These are phyloP conservation scores for Punctoribates punctum DNA, from an alignment of 2,888 invertebrate genomes.

Conservation along the genomic window DNA sequence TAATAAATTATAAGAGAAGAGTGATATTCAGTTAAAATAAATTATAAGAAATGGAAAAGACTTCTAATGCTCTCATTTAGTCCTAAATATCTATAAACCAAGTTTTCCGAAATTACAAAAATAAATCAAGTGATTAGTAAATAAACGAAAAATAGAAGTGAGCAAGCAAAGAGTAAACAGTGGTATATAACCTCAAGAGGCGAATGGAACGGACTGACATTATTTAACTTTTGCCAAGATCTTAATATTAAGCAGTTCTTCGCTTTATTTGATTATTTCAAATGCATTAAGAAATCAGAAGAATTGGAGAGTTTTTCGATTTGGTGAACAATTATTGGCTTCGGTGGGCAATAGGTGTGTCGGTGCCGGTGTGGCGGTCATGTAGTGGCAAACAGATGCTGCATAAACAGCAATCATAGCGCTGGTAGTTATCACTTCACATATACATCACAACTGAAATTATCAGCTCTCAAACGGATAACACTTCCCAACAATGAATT, in stretches of 20 bases:
- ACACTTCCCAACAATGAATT: background rate
- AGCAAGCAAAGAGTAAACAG: too few species aligned
- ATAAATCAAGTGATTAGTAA: too few species aligned
- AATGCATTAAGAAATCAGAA: background rate
- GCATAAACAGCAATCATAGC: background rate
- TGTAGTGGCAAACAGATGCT: slow-evolving; percentile 30
- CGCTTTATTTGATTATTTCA: background rate
- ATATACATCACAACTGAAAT: background rate
- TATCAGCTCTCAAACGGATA: background rate
- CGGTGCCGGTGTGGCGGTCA: background rate
- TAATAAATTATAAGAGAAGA: too few species aligned
- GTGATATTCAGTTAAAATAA: too few species aligned
- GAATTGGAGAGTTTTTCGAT: background rate
- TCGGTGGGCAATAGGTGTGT: background rate
- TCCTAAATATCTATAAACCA: too few species aligned
- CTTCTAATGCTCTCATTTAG: too few species aligned
- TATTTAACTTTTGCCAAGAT: background rate
- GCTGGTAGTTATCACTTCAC: background rate
- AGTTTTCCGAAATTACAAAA: too few species aligned
- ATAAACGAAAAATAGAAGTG: too few species aligned
- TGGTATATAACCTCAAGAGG: slow-evolving; percentile 9
- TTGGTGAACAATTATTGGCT: background rate
- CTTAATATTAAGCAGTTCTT: background rate
- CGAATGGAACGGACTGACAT: slow-evolving; percentile 34
- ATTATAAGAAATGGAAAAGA: too few species aligned